These are phyloP conservation scores for Leptura quadrifasciata DNA, from an alignment of 2,888 invertebrate genomes.

Conservation along the genomic window DNA sequence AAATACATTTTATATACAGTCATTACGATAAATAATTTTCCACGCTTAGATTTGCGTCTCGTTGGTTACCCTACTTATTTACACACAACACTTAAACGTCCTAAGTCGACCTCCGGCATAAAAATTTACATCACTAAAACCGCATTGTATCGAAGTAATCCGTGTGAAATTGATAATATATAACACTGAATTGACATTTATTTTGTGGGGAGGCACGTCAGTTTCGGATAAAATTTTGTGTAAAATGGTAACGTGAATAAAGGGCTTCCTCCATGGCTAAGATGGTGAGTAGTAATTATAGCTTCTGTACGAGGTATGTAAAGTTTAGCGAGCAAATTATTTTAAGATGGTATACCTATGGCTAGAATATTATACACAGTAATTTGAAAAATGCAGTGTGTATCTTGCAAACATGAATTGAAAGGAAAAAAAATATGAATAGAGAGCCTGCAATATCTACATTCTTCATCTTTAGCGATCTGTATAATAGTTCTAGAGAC, in stretches of 20 bases:
- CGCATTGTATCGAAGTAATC: slow-evolving; percentile 19
- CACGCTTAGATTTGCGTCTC: neutral
- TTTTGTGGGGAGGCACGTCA: neutral
- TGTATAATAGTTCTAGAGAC: too few species aligned
- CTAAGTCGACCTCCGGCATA: slow-evolving; percentile 12
- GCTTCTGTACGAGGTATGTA: too few species aligned
- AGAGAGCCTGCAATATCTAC: too few species aligned
- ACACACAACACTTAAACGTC: neutral
- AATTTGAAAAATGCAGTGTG: too few species aligned
- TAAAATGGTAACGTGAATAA: slow-evolving; percentile 16
- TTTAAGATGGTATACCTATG: too few species aligned
- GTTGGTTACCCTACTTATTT: neutral
- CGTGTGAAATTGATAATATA: slow-evolving; percentile 14
- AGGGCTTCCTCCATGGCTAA: slow-evolving; percentile 1
- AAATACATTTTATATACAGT: neutral
- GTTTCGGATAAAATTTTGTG: neutral
- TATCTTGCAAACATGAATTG: too few species aligned
- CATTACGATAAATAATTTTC: neutral
- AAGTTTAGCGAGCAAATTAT: too few species aligned
- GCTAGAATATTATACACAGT: too few species aligned
- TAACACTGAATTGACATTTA: slow-evolving; percentile 8
- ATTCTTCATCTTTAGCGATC: too few species aligned
- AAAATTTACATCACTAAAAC: neutral
- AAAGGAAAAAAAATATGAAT: too few species aligned
- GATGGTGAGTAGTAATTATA: neutral